Base-by-base conservation (phyloP, 2,113 vertebrate genomes). In the Paraplagusia blochii region DNA sequence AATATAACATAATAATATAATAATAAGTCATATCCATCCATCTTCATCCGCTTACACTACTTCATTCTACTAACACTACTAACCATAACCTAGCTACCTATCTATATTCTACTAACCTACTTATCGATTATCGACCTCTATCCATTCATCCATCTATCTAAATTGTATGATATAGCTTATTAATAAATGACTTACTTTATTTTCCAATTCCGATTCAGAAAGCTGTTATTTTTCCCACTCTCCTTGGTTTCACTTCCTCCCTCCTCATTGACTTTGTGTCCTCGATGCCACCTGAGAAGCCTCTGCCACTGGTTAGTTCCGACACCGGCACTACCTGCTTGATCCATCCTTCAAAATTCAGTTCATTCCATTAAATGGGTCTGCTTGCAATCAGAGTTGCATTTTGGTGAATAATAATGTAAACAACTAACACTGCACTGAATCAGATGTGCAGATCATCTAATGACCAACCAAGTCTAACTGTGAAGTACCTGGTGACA, bases 281-380 rank as follows among this genome's bases (percentile, higher is more conserved):
- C 66, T 16, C 33, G 72, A 39, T 83, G 83, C 83, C 72, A 65
- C 5, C 55, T 63, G 52, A 90, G 36, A 54, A 90, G 46, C 44
- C 79, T 79, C 50, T 70, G 73, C 88, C 88, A 90, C 12, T 66
- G 81, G 76, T 73, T 88, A 9, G 54, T 74, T 53, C 44, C 39
- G 18, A 60, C 10, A 0, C 35, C 18, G 11, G 18, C 39, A 12
- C 68, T 33, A 7, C 44, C 63, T 44, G 19, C 17, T 68, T 67
- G 61, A 50, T 70, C 69, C 85, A 81, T 85, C 48, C 33, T 66
- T 13, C 22, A 53, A 38, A 38, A 8, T 9, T 45, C 5, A 34
- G 4, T 12, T 11, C 5, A 1, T 13, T 13, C 49, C 44, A 16
- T 44, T 5, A 15, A 40, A 6, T 47, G 15, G 18, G 17, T 36